Base-by-base conservation (phyloP, 2,797 vertebrate genomes). In the Channallabes apus region DNA sequence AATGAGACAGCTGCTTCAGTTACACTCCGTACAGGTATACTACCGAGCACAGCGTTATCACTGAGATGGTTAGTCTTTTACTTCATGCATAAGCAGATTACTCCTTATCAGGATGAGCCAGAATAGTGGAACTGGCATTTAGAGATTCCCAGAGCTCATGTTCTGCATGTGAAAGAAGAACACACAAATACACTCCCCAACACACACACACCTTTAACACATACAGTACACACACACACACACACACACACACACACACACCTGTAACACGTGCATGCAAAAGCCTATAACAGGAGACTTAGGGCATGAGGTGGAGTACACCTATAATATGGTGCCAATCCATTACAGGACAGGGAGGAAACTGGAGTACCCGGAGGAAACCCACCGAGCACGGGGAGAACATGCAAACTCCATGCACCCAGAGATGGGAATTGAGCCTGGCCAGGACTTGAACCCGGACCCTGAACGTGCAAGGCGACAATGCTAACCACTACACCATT, bases 1-100 rank as follows among this genome's bases (percentile, higher is more conserved):
- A 88, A 87, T 82, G 84, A 61, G 58, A 38, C 78, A 79, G 78
- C 68, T 86, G 82, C 68, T 78, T 77, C 51, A 73, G 56, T n/a
- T 58, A 46, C 80, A 56, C 86, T 83, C 80, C 76, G 81, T 81
- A 20, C 11, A 29, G 62, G 59, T 65, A 84, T 82, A 87, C 87
- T 82, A 86, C 81, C 81, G 69, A 75, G n/a, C 24, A 20, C 38
- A n/a, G 71, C 71, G 65, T 84, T 85, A 88, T 77, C 80, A 58
- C 81, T 78, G 80, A 77, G 71, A 83, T 73, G 32, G 72, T 87
- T 84, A 68, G 27, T 18, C 27, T 88, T 68, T 68, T 76, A 73
- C 80, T 62, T 72, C 85, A 85, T 41, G 24, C 38, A 41, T 86
- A 62, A 76, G 82, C 65, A 77, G 38, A 76, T 83, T 69, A 71